These are phyloP conservation scores for Thalassophryne amazonica DNA, from an alignment of 2,797 vertebrate species.

Conservation along the genomic window DNA sequence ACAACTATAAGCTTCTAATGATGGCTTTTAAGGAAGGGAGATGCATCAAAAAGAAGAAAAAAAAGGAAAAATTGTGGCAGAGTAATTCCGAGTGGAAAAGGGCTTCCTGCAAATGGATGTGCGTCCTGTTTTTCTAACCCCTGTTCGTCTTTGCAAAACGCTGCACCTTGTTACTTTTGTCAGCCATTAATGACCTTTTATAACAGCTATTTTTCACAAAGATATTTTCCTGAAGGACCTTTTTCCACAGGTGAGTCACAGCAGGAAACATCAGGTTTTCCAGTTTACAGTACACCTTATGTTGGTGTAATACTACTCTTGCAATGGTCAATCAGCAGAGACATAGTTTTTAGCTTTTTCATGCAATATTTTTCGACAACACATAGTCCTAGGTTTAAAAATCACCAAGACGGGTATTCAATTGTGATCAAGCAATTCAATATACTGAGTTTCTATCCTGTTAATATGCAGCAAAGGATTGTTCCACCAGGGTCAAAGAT, in stretches of 20 bases:
- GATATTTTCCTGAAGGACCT: slow-evolving; percentile 30
- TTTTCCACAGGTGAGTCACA: slow-evolving; percentile 48
- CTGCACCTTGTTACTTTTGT: slow-evolving; percentile 45
- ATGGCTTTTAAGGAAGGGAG: slow-evolving; percentile 3
- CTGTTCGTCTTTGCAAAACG: slow-evolving; percentile 43
- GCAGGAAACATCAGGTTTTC: slow-evolving; percentile 41
- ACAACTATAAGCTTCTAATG: background rate
- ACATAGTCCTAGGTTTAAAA: too few relatives aligned
- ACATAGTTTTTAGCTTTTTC: too few relatives aligned
- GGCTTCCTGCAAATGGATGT: slow-evolving; percentile 40
- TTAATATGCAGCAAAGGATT: too few relatives aligned
- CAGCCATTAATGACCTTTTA: slow-evolving; percentile 55
- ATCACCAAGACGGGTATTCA: too few relatives aligned
- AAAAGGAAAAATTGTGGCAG: slow-evolving; percentile 8
- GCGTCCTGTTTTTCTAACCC: slow-evolving; percentile 45
- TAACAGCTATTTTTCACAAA: slow-evolving; percentile 57
- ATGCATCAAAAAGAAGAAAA: slow-evolving; percentile 6
- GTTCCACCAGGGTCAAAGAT: too few relatives aligned
- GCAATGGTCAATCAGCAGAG: too few relatives aligned
- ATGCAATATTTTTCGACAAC: too few relatives aligned
- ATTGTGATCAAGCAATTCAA: too few relatives aligned
- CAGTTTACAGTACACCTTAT: slow-evolving; percentile 38
- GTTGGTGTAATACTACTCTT: too few relatives aligned
- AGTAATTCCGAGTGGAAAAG: slow-evolving; percentile 25
- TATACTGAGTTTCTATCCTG: too few relatives aligned